phyloP scores from a whole-genome alignment of 2,888 invertebrate genomes.

The Macaria liturata region DNA sequence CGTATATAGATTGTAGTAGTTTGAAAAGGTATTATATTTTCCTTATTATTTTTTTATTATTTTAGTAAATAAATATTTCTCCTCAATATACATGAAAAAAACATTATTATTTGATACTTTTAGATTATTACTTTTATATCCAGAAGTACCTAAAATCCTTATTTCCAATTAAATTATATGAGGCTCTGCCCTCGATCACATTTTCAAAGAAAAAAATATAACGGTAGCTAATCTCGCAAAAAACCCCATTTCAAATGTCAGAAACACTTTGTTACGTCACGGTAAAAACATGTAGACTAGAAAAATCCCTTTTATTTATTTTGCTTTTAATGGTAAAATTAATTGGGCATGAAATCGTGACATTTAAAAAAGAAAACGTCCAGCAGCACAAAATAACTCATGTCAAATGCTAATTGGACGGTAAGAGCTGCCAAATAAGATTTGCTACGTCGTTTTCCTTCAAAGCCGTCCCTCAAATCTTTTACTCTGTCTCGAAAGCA shows the following conservation, averaged over 20 bases:
- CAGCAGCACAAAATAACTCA: slow-evolving; percentile 34
- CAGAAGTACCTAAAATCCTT: no score
- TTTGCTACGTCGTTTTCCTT: slow-evolving; percentile 56
- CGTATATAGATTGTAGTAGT: no score
- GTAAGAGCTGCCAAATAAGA: slow-evolving; percentile 64
- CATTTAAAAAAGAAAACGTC: slow-evolving; percentile 19
- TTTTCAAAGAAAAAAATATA: no score
- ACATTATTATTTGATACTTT: no score
- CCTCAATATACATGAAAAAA: no score
- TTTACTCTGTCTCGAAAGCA: slow-evolving; percentile 59
- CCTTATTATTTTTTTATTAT: no score
- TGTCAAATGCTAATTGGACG: slow-evolving; percentile 64
- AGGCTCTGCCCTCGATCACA: no score
- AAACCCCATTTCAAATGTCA: slow-evolving; percentile 1
- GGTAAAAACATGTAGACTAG: slow-evolving; percentile 12
- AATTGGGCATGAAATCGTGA: slow-evolving; percentile 28
- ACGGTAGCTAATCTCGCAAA: no score
- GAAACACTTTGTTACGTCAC: slow-evolving; percentile 4
- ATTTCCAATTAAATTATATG: no score
- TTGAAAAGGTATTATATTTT: no score
- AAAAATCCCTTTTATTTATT: slow-evolving; percentile 15
- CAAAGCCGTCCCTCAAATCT: slow-evolving; percentile 64
- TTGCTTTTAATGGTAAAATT: slow-evolving; percentile 19
- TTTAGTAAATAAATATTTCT: no score
- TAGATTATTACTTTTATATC: no score